phyloP scores from a whole-genome alignment of 2,797 vertebrate species.

The Liasis olivaceus region DNA sequence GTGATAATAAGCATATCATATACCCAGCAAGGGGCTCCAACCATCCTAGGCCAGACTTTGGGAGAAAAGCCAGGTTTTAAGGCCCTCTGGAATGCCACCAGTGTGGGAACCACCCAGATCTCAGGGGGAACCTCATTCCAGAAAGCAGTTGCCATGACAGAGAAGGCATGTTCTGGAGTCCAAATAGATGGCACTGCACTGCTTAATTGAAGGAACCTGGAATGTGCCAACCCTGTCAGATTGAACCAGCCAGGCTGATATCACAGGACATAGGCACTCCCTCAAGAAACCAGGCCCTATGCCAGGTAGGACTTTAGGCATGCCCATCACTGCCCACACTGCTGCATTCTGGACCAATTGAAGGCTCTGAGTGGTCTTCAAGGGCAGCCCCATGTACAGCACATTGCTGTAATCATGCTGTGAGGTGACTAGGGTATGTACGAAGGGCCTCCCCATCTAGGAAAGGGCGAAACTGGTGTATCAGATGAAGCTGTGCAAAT shows the following conservation, averaged over 20 bases:
- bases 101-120: neutral
- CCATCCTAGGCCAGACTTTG: neutral
- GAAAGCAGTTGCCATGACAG: neutral
- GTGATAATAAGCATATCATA: neutral
- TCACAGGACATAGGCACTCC: neutral
- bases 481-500: neutral
- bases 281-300: neutral
- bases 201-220: neutral
- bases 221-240: neutral
- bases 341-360: neutral
- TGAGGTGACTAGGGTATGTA: neutral
- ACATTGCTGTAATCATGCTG: neutral
- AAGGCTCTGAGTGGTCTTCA: neutral
- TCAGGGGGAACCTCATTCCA: neutral
- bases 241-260: neutral
- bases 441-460: neutral
- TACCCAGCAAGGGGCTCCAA: neutral
- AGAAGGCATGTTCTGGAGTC: neutral
- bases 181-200: neutral
- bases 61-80: neutral
- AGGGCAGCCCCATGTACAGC: neutral
- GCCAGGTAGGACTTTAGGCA: neutral
- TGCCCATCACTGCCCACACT: neutral
- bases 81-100: neutral
- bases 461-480: neutral